Evolutionary conservation across 2,113 vertebrate species (phyloP), one percentile per base, ranked within the genome.

Genomic region (Melanostigma gelatinosum): DNA sequence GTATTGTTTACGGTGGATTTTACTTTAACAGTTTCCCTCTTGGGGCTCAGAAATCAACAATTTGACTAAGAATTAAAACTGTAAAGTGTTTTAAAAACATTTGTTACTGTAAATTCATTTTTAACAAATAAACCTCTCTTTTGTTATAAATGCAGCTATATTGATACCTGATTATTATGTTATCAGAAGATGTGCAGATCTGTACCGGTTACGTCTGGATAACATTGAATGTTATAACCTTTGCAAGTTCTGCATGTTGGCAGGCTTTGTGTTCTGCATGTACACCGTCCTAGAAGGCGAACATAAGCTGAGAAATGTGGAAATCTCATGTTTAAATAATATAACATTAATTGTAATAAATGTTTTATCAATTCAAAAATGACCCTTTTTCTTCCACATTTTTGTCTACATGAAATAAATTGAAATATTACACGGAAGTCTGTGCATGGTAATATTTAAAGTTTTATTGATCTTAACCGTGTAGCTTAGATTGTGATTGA

Each of bases 61-160:
- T 79, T 91, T 65, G 82, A 83, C 81, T 89, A 83, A 82, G 76
- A 77, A 79, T 60, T 78, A 69, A 83, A 88, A 77, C 72, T 90
- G 79, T 91, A 78, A 90, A 66, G 84, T 13, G 90, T 76, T 85
- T 89, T 40, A 77, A 87, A 75, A 75, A 77, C 71, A 88, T 92
- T 94, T 93, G 89, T 92, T 93, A 91, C 87, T 94, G 91, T 94
- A 95, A 92, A 90, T 88, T 89, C 80, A 82, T 93, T 92, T 94
- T 94, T 93, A 94, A 94, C 92, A 89, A 82, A 90, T 84, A 86
- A 84, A 88, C 81, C 86, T 91, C 82, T 66, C 68, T 80, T 80
- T 93, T 92, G 85, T 93, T 92, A 87, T 93, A 91, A 93, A 93
- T 91, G 81, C 84, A 92, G 85, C 84, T 92, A 88, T 91, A 90